Evolutionary conservation across 2,113 vertebrate species (phyloP), one percentile per base, ranked within the genome.

Genomic region (Sapayoa aenigma): DNA sequence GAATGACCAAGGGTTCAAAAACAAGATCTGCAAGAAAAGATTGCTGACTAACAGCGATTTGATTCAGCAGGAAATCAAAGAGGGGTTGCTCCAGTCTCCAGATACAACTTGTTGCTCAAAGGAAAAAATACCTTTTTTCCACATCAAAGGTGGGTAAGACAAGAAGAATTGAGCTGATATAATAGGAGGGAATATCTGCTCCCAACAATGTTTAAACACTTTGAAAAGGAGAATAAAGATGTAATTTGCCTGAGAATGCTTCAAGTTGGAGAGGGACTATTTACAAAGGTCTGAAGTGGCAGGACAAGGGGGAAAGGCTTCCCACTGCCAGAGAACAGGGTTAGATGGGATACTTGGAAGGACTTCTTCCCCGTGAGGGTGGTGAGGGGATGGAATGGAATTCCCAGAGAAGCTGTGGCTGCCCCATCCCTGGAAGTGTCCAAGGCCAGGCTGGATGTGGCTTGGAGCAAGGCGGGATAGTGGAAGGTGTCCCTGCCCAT

Each of bases 41-140:
- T 8, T 67, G 6, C 14, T 21, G 12, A 39, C 17, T 1, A 41
- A 12, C 1, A 8, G 12, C 2, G 1, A 9, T 72, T 53, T 49
- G 58, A 49, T 53, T 72, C 58, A 67, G 37, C 6, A 60, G 3
- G 17, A 23, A 42, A 20, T 30, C 10, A 17, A 21, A 20, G 12
- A 53, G 22, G 11, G 8, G 6, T 5, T 14, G 15, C 6, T 30
- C 39, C 68, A 23, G 17, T 9, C 42, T 35, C 47, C 13, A 72
- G 42, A 41, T 10, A 25, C 1, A 16, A 6, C 16, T 14, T 53
- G 31, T 12, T 35, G 17, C 53, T 73, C 14, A 68, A 79, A 65
- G 6, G 18, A 20, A 52, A 77, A 23, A n/a, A 8, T 2, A 9
- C 0, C 11, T 3, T 71, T 25, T 14, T 8, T 1, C 6, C 27